Evolutionary conservation across 2,888 invertebrate species (phyloP).

Genomic region (Eupithecia tripunctaria): DNA sequence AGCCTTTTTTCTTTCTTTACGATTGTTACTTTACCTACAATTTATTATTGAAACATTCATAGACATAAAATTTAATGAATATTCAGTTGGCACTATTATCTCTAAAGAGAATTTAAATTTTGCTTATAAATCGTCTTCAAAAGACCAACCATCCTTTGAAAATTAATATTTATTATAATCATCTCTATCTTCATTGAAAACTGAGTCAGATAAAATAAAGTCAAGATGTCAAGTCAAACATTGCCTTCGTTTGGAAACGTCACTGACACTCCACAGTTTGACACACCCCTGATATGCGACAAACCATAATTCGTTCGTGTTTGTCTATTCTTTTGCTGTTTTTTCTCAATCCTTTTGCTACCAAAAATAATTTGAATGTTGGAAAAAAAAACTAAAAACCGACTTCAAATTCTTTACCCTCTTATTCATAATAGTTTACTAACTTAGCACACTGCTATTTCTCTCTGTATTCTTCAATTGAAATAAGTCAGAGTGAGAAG

Average conservation of each 20-base stretch:
- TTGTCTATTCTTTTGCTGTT: too few relatives aligned
- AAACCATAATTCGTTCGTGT: too few relatives aligned
- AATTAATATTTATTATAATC: not conserved
- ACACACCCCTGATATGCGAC: too few relatives aligned
- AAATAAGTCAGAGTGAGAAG: too few relatives aligned
- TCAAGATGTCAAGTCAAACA: conserved; percentile 5
- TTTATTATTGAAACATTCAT: not conserved
- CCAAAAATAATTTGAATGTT: too few relatives aligned
- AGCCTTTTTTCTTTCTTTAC: not conserved
- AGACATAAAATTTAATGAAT: not conserved
- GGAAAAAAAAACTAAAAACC: too few relatives aligned
- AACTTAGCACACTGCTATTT: too few relatives aligned
- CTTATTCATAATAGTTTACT: too few relatives aligned
- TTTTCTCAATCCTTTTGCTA: too few relatives aligned
- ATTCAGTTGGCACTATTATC: not conserved
- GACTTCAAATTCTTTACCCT: too few relatives aligned
- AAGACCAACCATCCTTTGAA: conserved; percentile 1
- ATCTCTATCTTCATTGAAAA: conserved; percentile 18
- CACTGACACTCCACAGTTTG: conserved; percentile 12
- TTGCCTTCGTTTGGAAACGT: conserved; percentile 20
- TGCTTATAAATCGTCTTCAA: conserved; percentile 14
- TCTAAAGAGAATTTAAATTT: conserved; percentile 13
- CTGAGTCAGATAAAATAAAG: not conserved
- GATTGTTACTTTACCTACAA: not conserved
- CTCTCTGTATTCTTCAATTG: too few relatives aligned